A percentile compares a stretch with the other conserved stretches of the same genome.
Evolutionary conservation across 2,113 vertebrate genomes (phyloP).

Genomic region (Silurus glanis): DNA sequence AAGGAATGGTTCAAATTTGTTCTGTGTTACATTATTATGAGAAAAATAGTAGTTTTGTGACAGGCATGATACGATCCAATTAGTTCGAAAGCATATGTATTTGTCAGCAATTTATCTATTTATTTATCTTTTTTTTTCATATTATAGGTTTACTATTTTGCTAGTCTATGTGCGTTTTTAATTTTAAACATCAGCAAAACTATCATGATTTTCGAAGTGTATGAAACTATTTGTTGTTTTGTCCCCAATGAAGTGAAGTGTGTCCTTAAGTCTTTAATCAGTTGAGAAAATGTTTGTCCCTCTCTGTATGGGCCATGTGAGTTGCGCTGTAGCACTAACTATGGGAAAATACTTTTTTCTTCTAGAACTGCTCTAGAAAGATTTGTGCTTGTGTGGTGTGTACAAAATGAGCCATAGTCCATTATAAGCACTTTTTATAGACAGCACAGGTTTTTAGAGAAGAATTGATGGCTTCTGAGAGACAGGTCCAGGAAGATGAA

Average conservation of each 20-base stretch:
- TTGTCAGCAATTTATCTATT: not conserved
- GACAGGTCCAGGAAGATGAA: not conserved
- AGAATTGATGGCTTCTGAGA: not conserved
- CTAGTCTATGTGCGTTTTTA: not conserved
- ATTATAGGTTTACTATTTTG: not conserved
- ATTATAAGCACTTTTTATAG: not conserved
- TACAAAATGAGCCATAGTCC: not conserved
- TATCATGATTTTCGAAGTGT: not conserved
- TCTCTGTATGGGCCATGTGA: constrained; percentile 54
- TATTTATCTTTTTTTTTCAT: not conserved
- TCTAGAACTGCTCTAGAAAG: not conserved
- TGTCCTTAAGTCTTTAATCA: constrained; percentile 44
- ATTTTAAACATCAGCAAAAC: not conserved
- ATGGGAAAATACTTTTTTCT: constrained; percentile 38
- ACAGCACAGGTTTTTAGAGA: constrained; percentile 6
- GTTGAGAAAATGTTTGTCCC: constrained; percentile 65
- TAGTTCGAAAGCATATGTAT: not conserved
- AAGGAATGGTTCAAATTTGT: constrained; percentile 27
- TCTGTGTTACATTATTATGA: not conserved
- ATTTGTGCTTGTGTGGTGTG: not conserved
- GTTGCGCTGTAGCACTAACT: constrained; percentile 47
- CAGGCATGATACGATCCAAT: too few relatives aligned
- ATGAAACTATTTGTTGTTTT: not conserved
- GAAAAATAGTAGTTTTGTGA: not conserved
- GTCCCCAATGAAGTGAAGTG: constrained; percentile 7